Base-by-base conservation (phyloP, 2,113 vertebrate genomes). In the Nerophis lumbriciformis region DNA sequence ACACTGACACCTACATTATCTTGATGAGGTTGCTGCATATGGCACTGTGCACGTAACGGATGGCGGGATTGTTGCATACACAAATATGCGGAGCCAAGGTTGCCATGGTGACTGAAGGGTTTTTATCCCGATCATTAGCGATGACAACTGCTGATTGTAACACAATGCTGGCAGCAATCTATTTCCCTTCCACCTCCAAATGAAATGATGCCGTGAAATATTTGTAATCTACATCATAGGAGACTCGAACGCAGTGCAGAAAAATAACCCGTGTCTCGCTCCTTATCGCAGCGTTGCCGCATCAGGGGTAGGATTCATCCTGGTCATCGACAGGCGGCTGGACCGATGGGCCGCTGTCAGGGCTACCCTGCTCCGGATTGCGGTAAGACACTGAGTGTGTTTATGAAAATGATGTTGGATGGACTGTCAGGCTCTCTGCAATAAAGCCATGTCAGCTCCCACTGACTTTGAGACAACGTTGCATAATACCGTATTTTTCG, bases 301-400 rank as follows among this genome's bases (percentile, higher is more conserved):
- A 78, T 91, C 94, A 51, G 94, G 92, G 78, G 90, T 94, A 71
- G 96, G 97, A 53, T 99, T 99, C 92, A 94, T 97, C 86, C 90
- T 98, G 83, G 92, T 99, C 89, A 94, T 98, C 81, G 97, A 99
- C 88, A 93, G 97, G 68, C 93, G 96, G 67, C 94, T 93, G 90
- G 97, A 99, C 93, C 94, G 92, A 95, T 99, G 97, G 97, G 93
- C 94, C 42, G 94, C 96, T 0, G 94, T 98, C 82, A 97, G 94
- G 88, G 91, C 94, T 8, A 95, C 97, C 4, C 91, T 99, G 81
- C 93, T 94, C 82, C 91, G 95, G 68, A 97, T 99, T 85, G 93
- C 94, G 68, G 97, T 99, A 78, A 97, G 94, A 63, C 4, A 48
- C 21, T 60, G 38, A 39, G 6, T 35, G 44, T 59, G 16, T 72